These are phyloP conservation scores for Stichodactyla mertensii DNA, from an alignment of 64 coral and sea anemone genomes.

Conservation along the genomic window DNA sequence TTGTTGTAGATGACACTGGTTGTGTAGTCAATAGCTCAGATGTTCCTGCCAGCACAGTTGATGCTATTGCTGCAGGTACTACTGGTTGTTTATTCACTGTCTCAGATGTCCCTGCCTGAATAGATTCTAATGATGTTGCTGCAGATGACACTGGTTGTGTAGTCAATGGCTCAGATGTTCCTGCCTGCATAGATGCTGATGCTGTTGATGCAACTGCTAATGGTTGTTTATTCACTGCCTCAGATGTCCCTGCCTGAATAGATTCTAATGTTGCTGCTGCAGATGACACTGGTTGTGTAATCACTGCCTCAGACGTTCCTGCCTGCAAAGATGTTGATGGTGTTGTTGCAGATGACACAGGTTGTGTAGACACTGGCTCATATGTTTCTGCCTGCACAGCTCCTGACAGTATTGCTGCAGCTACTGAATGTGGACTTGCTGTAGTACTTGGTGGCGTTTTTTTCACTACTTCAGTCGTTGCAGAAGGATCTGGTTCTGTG, in stretches of 20 bases:
- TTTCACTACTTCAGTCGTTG: neutral
- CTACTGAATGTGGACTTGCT: neutral
- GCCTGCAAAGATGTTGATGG: too few species aligned
- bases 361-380: neutral
- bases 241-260: neutral
- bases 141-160: neutral
- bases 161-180: neutral
- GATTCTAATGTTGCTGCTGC: neutral
- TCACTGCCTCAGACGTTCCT: neutral
- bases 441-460: neutral
- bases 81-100: neutral
- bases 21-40: too few species aligned
- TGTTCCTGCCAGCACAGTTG: neutral
- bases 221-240: neutral
- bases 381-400: neutral
- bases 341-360: too few species aligned
- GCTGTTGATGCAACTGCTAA: neutral
- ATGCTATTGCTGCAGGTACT: neutral
- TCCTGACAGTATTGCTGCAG: neutral
- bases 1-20: too few species aligned
- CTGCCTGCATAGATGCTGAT: neutral
- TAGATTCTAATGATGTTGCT: neutral
- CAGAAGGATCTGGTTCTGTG: neutral
- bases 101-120: neutral
- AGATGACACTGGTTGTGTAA: neutral